Percentiles rank a stretch among this genome's conserved stretches.
Conservation (phyloP, 1,140 invertebrate species). For the Heliothis virescens region DNA sequence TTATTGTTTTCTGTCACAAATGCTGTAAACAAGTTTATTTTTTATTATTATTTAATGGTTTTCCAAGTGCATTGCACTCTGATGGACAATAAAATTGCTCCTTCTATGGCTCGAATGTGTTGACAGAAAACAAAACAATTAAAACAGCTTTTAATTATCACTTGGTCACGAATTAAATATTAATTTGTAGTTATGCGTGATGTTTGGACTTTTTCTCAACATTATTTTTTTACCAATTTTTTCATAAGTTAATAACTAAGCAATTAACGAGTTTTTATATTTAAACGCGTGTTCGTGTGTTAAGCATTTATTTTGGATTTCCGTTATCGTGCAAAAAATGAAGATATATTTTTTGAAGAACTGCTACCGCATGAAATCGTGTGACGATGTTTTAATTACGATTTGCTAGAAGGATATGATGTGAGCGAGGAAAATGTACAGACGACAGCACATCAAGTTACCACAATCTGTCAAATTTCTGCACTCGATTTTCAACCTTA, state of each 20-base stretch:
- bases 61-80: not conserved
- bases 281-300: not conserved
- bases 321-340: conserved; percentile 21
- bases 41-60: no score
- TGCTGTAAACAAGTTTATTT: no score
- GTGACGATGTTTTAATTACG: not conserved
- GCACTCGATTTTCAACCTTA: no score
- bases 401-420: not conserved
- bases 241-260: conserved; percentile 13
- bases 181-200: not conserved
- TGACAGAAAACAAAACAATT: conserved; percentile 2
- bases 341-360: conserved; percentile 22
- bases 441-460: no score
- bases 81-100: not conserved
- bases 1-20: no score
- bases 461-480: no score
- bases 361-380: conserved; percentile 18
- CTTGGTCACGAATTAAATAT: conserved; percentile 19
- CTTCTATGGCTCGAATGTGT: not conserved
- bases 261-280: conserved; percentile 29
- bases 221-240: not conserved
- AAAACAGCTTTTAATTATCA: conserved; percentile 16
- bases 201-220: not conserved
- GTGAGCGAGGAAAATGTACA: not conserved
- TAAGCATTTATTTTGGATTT: conserved; percentile 30